phyloP scores from a whole-genome alignment of 2,113 vertebrate species.

The Xenopus tropicalis region UCB_Xtro_10.0 CM004443.2:32163501-32164000 shows the following conservation, averaged over 20 bases:
- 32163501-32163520: no score
- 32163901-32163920: constrained; percentile 51
- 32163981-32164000: no score
- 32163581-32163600: no score
- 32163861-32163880: constrained; percentile 55
- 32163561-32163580: no score
- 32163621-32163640: no score
- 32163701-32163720: constrained; percentile 97
- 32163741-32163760: constrained; percentile 85
- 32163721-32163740: constrained; percentile 97
- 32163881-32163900: constrained; percentile 50
- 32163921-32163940: not conserved
- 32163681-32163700: constrained; percentile 90
- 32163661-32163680: constrained; percentile 45
- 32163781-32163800: constrained; percentile 47
- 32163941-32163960: not conserved
- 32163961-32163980: no score
- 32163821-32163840: constrained; percentile 54
- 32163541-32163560: no score
- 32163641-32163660: not conserved
- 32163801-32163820: constrained; percentile 49
- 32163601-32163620: no score
- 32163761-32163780: constrained; percentile 60
- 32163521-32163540: no score
- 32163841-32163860: constrained; percentile 59